Base-by-base conservation (phyloP, 1,140 invertebrate species). In the Bombus polaris region DNA sequence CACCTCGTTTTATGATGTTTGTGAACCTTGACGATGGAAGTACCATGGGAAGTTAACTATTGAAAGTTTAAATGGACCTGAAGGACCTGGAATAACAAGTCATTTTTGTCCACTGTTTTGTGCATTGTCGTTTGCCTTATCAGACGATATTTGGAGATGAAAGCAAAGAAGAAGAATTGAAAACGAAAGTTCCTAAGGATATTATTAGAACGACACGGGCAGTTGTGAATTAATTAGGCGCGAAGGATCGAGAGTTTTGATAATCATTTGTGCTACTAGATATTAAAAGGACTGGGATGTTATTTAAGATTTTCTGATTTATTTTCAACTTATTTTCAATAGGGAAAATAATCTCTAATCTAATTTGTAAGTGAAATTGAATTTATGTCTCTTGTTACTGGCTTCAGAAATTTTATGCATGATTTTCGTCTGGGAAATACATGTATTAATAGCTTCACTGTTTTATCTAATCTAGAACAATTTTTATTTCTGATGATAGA, bases 101-200 rank as follows among this genome's bases (percentile, higher is more conserved):
- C 77, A 2, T 47, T 71, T 78, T 44, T 44, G 37, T 59, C 35
- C 28, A n/a, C 10, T 39, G 35, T 77, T 18, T 62, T 13, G 15
- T 13, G 42, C 32, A 12, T 39, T 18, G 25, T 79, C 32, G 68
- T 84, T 71, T 47, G 75, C 39, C 75, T 84, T 79, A 37, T 32
- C n/a, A 18, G 2, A 80, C 53, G 77, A 80, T 80, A 65, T 65
- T 80, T 12, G 25, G 22, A 15, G 35, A 12, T n/a, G 22, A 35
- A 42, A 10, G 70, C 9, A 32, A 39, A 25, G 57, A 68, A 8
- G 59, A 57, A 22, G 22, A 74, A 62, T 80, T 72, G 70, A 68
- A 81, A 81, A 81, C 44, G 84, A 81, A 85, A 85, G 85, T 83
- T 86, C 85, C 80, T 86, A 76, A 77, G 62, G 74, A 76, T 86